Evolutionary conservation across 2,797 vertebrate genomes (phyloP).

Genomic region (Enteromius anoplus): DNA sequence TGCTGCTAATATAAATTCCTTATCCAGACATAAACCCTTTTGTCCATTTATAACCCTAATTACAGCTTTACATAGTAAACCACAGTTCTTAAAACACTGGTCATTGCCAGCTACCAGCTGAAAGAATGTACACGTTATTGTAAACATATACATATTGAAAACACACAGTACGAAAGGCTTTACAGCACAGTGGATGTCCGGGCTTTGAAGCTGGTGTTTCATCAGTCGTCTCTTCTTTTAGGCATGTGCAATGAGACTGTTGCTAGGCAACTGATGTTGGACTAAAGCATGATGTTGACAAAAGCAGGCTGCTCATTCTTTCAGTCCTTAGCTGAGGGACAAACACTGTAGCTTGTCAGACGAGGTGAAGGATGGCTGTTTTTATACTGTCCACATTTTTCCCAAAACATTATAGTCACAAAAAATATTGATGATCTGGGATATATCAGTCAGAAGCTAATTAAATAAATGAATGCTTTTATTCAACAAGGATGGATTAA

Average conservation of each 20-base stretch:
- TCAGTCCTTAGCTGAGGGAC: constrained; percentile 6
- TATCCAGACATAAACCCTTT: not conserved
- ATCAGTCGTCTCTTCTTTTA: constrained; percentile 20
- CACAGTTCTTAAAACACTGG: not conserved
- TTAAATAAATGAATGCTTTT: not conserved
- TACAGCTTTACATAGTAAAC: not conserved
- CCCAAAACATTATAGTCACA: not conserved
- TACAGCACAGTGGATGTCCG: not conserved
- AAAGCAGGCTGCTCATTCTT: not conserved
- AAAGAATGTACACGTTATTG: not conserved
- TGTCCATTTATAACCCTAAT: not conserved
- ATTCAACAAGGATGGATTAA: not conserved
- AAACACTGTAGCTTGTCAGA: not conserved
- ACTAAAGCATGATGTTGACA: constrained; percentile 40
- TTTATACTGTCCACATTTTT: not conserved
- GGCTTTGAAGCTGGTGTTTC: constrained; percentile 34
- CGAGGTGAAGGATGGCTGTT: not conserved
- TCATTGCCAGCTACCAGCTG: not conserved
- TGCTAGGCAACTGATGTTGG: constrained; percentile 57
- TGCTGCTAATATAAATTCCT: not conserved
- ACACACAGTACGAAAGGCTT: not conserved
- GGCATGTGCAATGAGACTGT: constrained; percentile 46
- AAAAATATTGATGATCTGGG: not conserved
- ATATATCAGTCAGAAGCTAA: not conserved
- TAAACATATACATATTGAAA: too few species aligned